Conservation (phyloP, 2,888 invertebrate genomes). For the Strigamia transsilvanica region DNA sequence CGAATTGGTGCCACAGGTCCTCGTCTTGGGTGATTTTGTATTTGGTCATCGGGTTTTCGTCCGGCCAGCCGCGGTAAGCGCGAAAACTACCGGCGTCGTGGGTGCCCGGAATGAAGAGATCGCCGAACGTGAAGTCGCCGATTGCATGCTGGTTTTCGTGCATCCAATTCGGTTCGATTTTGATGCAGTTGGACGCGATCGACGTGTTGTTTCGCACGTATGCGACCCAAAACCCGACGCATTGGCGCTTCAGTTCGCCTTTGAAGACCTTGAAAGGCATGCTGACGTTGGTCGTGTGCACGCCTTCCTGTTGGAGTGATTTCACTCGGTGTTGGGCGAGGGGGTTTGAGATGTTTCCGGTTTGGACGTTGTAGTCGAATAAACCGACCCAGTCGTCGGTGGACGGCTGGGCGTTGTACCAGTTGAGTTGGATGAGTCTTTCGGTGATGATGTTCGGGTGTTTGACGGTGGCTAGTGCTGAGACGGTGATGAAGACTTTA, state of each 20-base stretch:
- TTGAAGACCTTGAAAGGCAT: neutral
- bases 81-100: conserved; percentile 58
- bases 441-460: conserved; percentile 9
- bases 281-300: neutral
- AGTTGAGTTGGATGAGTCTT: conserved; percentile 57
- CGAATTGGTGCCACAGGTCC: conserved; percentile 81
- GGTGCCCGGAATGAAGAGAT: conserved; percentile 54
- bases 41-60: conserved; percentile 53
- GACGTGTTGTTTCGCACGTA: conserved; percentile 56
- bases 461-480: conserved; percentile 56
- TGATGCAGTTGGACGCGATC: conserved; percentile 55
- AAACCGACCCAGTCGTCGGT: conserved; percentile 57
- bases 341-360: neutral
- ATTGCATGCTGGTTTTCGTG: conserved; percentile 55
- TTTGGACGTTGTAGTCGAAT: conserved; percentile 55
- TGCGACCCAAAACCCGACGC: conserved; percentile 58
- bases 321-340: neutral
- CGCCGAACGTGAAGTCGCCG: neutral
- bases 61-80: conserved; percentile 40
- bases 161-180: conserved; percentile 57
- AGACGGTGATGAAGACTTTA: conserved; percentile 58
- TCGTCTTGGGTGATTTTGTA: conserved; percentile 71
- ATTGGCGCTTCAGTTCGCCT: conserved; percentile 50
- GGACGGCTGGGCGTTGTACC: conserved; percentile 61
- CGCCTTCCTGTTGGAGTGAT: neutral